A percentile compares a stretch with the other conserved stretches of the same genome.
Conservation (phyloP, 2,888 invertebrate genomes). For the Clivina fossor region DNA sequence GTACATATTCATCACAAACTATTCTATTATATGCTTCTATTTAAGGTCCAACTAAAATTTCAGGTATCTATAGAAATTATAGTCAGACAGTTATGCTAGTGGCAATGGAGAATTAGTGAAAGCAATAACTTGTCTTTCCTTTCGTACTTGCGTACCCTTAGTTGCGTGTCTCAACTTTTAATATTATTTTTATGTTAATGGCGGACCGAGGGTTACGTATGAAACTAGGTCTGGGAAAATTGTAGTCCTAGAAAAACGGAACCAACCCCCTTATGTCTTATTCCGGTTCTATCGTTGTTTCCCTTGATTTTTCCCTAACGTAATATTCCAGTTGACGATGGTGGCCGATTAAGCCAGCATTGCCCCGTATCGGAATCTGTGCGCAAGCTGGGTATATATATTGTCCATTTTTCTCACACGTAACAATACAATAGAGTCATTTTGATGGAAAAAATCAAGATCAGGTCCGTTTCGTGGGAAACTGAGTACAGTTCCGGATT, state of each 20-base stretch:
- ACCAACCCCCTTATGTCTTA: conserved; percentile 19
- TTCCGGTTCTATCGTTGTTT: conserved; percentile 20
- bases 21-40: too few species aligned
- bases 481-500: conserved; percentile 13
- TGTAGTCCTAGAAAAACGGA: conserved; percentile 2
- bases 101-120: too few species aligned
- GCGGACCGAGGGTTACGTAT: conserved; percentile 3
- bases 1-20: too few species aligned
- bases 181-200: conserved; percentile 19
- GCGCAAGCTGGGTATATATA: not conserved
- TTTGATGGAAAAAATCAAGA: conserved; percentile 2
- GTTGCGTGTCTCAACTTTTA: not conserved
- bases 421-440: conserved; percentile 17
- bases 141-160: too few species aligned
- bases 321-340: not conserved
- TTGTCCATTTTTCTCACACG: conserved; percentile 17
- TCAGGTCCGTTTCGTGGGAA: conserved; percentile 9
- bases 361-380: conserved; percentile 30
- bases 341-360: not conserved
- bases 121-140: too few species aligned
- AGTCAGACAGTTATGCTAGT: too few species aligned
- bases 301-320: too few species aligned
- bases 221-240: conserved; percentile 21
- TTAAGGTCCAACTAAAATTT: too few species aligned
- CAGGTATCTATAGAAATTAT: too few species aligned